These are phyloP conservation scores for Habrosyne pyritoides DNA, from an alignment of 2,888 invertebrate species.

Conservation along the genomic window DNA sequence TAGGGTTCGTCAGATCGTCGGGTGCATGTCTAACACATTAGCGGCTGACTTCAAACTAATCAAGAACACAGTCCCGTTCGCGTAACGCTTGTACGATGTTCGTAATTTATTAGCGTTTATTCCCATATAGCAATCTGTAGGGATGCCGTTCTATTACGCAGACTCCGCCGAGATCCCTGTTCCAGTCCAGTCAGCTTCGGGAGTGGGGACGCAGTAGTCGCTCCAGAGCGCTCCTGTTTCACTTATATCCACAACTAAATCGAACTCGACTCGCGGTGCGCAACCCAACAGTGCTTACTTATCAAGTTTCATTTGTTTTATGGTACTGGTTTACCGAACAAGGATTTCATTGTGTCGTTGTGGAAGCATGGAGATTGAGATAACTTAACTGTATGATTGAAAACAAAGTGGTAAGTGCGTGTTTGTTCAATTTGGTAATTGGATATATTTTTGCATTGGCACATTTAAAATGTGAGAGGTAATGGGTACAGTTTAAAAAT, in stretches of 20 bases:
- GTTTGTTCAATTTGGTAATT: neutral
- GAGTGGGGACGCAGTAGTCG: conserved; percentile 68
- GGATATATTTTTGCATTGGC: neutral
- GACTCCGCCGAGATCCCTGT: conserved; percentile 79
- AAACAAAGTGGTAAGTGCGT: conserved; percentile 52
- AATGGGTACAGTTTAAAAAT: conserved; percentile 14
- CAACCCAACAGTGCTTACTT: conserved; percentile 49
- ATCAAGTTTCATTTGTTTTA: conserved; percentile 49
- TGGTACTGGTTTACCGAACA: conserved; percentile 39
- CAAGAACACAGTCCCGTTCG: conserved; percentile 73
- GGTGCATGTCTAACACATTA: conserved; percentile 65
- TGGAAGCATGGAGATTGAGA: conserved; percentile 60
- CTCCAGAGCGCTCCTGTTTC: conserved; percentile 43
- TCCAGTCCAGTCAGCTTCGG: conserved; percentile 79
- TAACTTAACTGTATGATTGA: conserved; percentile 47
- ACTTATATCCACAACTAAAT: conserved; percentile 41
- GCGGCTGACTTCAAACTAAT: conserved; percentile 80
- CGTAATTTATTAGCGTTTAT: conserved; percentile 83
- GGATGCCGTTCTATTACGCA: conserved; percentile 81
- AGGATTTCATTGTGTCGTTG: conserved; percentile 50
- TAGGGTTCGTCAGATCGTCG: conserved; percentile 31
- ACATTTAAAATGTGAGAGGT: conserved; percentile 7
- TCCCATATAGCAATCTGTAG: conserved; percentile 81
- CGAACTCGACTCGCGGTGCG: conserved; percentile 47
- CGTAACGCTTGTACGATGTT: conserved; percentile 77